Evolutionary conservation across 2,113 vertebrate species (phyloP).

Genomic region (Pseudorectes ferrugineus): DNA sequence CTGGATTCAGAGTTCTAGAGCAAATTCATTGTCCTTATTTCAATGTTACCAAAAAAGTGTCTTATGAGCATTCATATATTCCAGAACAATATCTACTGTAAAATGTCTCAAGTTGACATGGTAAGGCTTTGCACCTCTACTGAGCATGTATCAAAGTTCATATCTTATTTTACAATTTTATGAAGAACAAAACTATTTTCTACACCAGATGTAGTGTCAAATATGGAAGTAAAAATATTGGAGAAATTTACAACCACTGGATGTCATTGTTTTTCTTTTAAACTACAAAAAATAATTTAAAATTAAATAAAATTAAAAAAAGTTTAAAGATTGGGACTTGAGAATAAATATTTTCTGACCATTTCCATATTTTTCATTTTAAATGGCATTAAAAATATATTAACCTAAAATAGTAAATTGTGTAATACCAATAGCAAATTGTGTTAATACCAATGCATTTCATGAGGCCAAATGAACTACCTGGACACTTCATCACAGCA

Average conservation of each 20-base stretch:
- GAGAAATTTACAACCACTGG: slow-evolving; percentile 30
- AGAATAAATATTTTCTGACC: background rate
- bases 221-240: background rate
- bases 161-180: background rate
- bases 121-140: background rate
- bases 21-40: background rate
- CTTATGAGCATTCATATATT: background rate
- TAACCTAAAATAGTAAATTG: background rate
- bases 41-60: background rate
- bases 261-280: slow-evolving; percentile 43
- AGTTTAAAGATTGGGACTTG: background rate
- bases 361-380: background rate
- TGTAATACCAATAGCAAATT: background rate
- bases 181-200: background rate
- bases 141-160: background rate
- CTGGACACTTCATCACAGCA: background rate
- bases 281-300: background rate
- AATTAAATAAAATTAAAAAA: background rate
- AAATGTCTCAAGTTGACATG: background rate
- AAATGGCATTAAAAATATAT: background rate
- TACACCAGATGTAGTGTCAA: background rate
- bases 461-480: background rate
- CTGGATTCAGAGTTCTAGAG: background rate
- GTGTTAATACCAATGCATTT: background rate
- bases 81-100: background rate